Percentiles rank a stretch among this genome's conserved stretches.
These are phyloP conservation scores for Phylloscopus whistleri DNA, from an alignment of 2,113 vertebrate genomes.

Conservation along the genomic window DNA sequence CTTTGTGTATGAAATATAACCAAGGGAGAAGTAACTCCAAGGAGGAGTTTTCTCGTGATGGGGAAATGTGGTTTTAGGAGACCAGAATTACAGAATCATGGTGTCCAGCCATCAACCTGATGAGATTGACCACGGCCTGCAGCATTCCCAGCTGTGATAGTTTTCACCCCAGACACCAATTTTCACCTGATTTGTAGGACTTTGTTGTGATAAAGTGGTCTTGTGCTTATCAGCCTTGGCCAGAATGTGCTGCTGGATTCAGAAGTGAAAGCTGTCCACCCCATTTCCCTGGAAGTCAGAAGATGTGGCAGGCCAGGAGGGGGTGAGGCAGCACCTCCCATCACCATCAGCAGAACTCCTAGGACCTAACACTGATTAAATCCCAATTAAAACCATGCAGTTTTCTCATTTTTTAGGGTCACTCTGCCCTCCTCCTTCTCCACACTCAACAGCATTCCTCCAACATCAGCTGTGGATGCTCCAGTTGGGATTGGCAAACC, in stretches of 20 bases:
- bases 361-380: not conserved
- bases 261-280: not conserved
- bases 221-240: not conserved
- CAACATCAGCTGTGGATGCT: not conserved
- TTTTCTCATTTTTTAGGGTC: not conserved
- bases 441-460: not conserved
- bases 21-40: not conserved
- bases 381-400: not conserved
- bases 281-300: not conserved
- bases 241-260: not conserved
- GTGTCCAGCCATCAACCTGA: not conserved
- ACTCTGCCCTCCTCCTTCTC: not conserved
- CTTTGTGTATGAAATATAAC: accelerated
- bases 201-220: not conserved
- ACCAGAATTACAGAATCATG: not conserved
- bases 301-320: not conserved
- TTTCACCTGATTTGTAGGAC: not conserved
- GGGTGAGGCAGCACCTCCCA: not conserved
- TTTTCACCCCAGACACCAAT: not conserved
- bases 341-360: not conserved
- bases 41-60: not conserved
- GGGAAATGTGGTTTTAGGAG: not conserved
- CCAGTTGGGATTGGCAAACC: not conserved
- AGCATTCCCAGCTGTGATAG: not conserved
- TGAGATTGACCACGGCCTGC: not conserved